Base-by-base conservation (phyloP, 2,888 invertebrate genomes). In the Myopa testacea region DNA sequence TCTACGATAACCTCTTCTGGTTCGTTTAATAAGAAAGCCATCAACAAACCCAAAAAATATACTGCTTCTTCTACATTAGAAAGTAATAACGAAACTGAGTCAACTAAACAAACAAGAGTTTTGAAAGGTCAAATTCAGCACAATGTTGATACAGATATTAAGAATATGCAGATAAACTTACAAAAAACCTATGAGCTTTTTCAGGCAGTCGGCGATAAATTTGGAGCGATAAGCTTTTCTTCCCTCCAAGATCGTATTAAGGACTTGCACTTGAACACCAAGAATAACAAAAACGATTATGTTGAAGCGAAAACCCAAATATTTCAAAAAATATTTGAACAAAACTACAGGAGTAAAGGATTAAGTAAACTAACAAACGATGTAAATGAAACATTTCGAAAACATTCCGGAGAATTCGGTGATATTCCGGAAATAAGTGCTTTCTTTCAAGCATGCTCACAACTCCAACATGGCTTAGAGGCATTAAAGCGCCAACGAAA, bases 391-490 rank as follows among this genome's bases (percentile, higher is more conserved):
- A 85, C 83, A 50, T 87, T 89, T 76, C 83, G 85, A 0, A 83
- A 84, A 4, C 87, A 88, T 82, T 85, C 88, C 1, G 88, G 88
- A 0, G 88, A 88, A 68, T 88, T 89, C 75, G 87, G 85, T 0
- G 85, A 88, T 45, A 88, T 89, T 65, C 88, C 88, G 0, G 88
- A 89, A 75, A 62, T 89, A 67, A 88, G 87, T 77, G 82, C 81
- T 0, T 89, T 89, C 77, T 87, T 87, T 68, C 83, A 84, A 69
- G 84, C 87, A 0, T 89, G 88, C 75, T 82, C 85, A 0, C 87
- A 88, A 75, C 79, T 89, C 70, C 84, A 89, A 73, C 86, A 83
- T 37, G 87, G 86, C 4, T 70, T 89, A 75, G 84, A 85, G 14
- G 79, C 82, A 16, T 77, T 89, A 0, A 84, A 84, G 71, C 81